These are phyloP conservation scores for Drosophila diplacantha DNA, from an alignment of 2,888 invertebrate genomes.

Conservation along the genomic window DNA sequence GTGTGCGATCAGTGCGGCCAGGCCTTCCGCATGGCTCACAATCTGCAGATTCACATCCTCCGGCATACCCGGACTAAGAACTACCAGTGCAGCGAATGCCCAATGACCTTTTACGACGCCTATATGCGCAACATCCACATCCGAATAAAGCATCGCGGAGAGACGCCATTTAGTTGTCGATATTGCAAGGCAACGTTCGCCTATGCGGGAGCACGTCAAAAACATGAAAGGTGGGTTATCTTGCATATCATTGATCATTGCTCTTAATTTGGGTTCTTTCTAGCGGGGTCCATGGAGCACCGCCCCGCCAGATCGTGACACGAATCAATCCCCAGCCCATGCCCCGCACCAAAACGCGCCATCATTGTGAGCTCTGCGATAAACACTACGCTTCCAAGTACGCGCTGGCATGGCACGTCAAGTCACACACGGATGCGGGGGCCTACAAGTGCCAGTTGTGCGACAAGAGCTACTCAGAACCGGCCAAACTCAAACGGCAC, in stretches of 20 bases:
- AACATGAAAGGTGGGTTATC: conserved; percentile 83
- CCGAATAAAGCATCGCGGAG: conserved; percentile 79
- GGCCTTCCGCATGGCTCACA: conserved; percentile 76
- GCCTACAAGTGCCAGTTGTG: conserved; percentile 80
- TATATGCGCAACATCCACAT: conserved; percentile 80
- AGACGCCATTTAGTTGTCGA: conserved; percentile 82
- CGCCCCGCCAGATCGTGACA: conserved; percentile 49
- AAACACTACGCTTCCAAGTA: conserved; percentile 65
- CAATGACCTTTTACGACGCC: conserved; percentile 80
- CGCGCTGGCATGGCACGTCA: conserved; percentile 79
- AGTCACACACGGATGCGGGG: conserved; percentile 79
- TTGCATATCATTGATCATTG: neutral
- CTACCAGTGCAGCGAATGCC: conserved; percentile 80
- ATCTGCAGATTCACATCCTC: conserved; percentile 80
- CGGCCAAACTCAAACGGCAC: conserved; percentile 47
- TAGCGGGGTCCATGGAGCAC: conserved; percentile 55
- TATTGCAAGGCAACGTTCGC: conserved; percentile 82
- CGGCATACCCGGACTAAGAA: conserved; percentile 80
- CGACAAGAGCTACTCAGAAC: conserved; percentile 70
- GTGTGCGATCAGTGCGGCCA: conserved; percentile 70
- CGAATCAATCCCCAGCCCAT: conserved; percentile 33
- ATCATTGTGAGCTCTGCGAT: conserved; percentile 62
- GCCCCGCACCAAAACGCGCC: conserved; percentile 36
- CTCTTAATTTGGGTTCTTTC: neutral
- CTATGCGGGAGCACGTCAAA: conserved; percentile 80